Evolutionary conservation across 2,113 vertebrate genomes (phyloP), one percentile per base, ranked within the genome.

Genomic region (Calypte anna): DNA sequence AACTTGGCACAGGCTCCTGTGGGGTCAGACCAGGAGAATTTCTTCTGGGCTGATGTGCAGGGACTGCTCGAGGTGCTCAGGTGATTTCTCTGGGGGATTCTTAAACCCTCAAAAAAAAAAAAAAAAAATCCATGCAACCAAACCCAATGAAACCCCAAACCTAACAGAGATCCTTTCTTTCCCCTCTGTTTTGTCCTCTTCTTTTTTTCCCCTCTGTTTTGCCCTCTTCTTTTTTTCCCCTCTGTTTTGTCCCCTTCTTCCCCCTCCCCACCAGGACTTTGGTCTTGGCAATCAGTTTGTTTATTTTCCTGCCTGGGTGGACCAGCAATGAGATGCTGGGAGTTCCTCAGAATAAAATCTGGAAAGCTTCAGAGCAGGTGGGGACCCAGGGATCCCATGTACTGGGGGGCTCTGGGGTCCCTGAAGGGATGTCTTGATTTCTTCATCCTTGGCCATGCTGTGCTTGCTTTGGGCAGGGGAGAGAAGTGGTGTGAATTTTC

Each of bases 61-160:
- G 6, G 28, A 25, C 24, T 0, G 0, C 24, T 72, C 15, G 28
- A 10, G 62, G 12, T 2, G 3, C 9, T n/a, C 2, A 25, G 46
- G 8, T n/a, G n/a, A 2, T 14, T 28, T 27, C 14, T 10, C 1
- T n/a, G 22, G 48, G 48, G 59, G n/a, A 11, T 63, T 12, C 23
- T 73, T 46, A 7, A 7, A 9, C 36, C 21, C 28, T 57, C 4
- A 8, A 46, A 40, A 40, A 46, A 46, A 46, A 16, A 46, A 46
- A 46, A 46, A 46, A 46, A 46, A 33, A 33, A 33, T 33, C 33
- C 33, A 33, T 33, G 14, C 44, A 15, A 46, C 44, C 17, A 50
- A 50, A 19, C 48, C 48, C 10, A 50, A 50, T 9, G n/a, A 50
- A 50, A 50, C 22, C 19, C 46, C 46, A 48, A 20, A 48, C 46